Conservation (phyloP, 2,113 vertebrate genomes). For the Pantherophis guttatus region DNA sequence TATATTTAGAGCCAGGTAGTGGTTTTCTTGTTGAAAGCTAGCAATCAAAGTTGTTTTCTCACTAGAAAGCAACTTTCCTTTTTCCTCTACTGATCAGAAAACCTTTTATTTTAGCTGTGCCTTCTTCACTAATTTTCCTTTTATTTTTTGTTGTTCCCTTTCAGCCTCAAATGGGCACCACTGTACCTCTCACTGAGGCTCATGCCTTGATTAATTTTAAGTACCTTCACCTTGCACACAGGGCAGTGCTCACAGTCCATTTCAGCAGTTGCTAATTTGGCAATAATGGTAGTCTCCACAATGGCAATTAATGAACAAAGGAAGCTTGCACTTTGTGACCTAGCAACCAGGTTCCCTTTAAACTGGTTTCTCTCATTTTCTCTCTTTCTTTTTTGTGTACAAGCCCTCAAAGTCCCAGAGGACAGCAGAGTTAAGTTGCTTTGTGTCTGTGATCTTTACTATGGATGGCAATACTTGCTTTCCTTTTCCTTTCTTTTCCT, state of each 20-base stretch:
- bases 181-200: background rate
- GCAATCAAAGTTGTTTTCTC: background rate
- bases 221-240: conserved; percentile 32
- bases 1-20: background rate
- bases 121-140: background rate
- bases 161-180: background rate
- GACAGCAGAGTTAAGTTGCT: conserved; percentile 45
- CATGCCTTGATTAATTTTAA: conserved; percentile 46
- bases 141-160: background rate
- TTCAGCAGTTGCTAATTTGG: conserved; percentile 46
- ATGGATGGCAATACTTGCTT: conserved; percentile 38
- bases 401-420: conserved; percentile 30
- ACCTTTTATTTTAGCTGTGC: conserved; percentile 5
- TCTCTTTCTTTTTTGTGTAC: conserved; percentile 10
- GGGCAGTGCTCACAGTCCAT: conserved; percentile 46
- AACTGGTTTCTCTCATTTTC: conserved; percentile 33
- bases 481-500: conserved; percentile 28
- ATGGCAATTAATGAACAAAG: conserved; percentile 64
- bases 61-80: background rate
- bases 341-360: conserved; percentile 50
- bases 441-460: conserved; percentile 43
- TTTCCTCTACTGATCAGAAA: background rate
- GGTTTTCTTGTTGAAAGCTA: background rate
- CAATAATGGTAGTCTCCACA: conserved; percentile 48
- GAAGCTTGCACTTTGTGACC: conserved; percentile 48